Percentiles rank a stretch among this genome's conserved stretches.
phyloP scores from a whole-genome alignment of 2,888 invertebrate species.

The Rotaria magnacalcarata region DNA sequence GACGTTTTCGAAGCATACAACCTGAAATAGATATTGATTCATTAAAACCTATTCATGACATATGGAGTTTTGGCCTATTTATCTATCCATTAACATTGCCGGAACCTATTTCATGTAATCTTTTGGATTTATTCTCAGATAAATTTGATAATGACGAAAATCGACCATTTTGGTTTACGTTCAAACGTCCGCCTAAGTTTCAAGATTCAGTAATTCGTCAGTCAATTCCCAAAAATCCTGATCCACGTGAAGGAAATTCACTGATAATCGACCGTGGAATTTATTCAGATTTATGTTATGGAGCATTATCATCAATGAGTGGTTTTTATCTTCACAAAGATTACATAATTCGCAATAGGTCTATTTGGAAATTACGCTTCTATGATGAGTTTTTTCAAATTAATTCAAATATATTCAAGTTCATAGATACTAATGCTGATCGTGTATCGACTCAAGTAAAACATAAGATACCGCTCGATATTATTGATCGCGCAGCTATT shows the following conservation, averaged over 20 bases:
- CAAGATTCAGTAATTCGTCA: not conserved
- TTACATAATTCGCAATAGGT: not conserved
- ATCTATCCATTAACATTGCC: not conserved
- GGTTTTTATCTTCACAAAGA: not conserved
- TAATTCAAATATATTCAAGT: too few relatives aligned
- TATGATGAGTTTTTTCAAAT: not conserved
- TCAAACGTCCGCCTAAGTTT: not conserved
- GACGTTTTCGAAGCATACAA: not conserved
- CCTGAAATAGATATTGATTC: not conserved
- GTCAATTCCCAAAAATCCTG: not conserved
- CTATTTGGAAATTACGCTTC: not conserved
- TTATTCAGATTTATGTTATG: not conserved
- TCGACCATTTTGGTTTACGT: conserved; percentile 17
- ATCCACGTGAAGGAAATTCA: too few relatives aligned
- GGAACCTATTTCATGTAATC: not conserved
- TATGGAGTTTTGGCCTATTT: conserved; percentile 20
- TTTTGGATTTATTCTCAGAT: not conserved
- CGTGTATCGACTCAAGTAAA: not conserved
- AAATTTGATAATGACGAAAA: not conserved
- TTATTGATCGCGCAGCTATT: conserved; percentile 8
- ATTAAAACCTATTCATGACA: not conserved
- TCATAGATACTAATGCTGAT: not conserved
- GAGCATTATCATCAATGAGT: conserved; percentile 4
- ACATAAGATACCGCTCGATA: not conserved
- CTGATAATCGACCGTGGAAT: not conserved